Percentiles rank a stretch among this genome's conserved stretches.
These are phyloP conservation scores for Chloebia gouldiae DNA, from an alignment of 2,113 vertebrate genomes.

Conservation along the genomic window DNA sequence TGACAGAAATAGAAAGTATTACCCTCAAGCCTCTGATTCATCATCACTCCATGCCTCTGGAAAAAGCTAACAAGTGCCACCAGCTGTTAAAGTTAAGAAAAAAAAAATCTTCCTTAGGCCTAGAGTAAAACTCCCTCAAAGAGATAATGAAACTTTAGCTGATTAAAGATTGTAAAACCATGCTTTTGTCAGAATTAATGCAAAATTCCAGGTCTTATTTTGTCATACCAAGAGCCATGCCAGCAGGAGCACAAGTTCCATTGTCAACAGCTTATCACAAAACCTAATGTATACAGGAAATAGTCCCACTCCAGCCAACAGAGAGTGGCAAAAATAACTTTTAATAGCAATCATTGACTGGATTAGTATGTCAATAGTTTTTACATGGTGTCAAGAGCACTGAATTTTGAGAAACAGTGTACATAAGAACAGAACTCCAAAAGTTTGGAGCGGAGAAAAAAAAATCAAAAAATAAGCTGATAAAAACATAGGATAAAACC, in stretches of 20 bases:
- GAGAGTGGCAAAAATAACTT: neutral
- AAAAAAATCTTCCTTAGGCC: neutral
- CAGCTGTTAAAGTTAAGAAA: neutral
- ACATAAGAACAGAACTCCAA: neutral
- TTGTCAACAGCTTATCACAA: neutral
- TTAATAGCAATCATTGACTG: neutral
- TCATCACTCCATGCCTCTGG: neutral
- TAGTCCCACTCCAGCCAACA: neutral
- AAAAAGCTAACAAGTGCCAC: neutral
- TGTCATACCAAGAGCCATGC: neutral
- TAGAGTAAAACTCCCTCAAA: neutral
- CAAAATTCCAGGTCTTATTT: neutral
- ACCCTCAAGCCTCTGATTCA: neutral
- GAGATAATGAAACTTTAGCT: neutral
- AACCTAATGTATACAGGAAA: neutral
- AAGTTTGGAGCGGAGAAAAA: neutral
- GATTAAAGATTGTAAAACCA: constrained; percentile 10
- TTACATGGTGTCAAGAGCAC: neutral
- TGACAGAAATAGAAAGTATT: neutral
- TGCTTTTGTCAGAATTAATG: neutral
- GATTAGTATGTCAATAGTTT: neutral
- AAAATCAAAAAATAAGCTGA: neutral
- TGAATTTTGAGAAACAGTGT: neutral
- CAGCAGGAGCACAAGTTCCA: neutral
- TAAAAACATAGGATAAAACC: neutral